Conservation (phyloP, 1,140 invertebrate species). For the silkworm (Bombyx mori) region DNA sequence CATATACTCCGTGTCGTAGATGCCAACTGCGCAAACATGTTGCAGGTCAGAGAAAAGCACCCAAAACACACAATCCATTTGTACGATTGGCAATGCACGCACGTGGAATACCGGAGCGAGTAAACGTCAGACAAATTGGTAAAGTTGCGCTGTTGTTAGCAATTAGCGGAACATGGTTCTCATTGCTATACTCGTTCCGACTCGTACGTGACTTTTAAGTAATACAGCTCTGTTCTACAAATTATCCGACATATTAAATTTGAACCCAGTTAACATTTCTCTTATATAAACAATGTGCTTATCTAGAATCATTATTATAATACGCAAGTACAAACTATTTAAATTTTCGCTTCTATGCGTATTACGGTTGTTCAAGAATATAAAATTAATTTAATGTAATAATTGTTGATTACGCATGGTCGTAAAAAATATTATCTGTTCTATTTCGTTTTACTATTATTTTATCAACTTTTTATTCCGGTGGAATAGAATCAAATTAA, state of each 20-base stretch:
- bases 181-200: background rate
- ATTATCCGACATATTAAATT: slow-evolving; percentile 3
- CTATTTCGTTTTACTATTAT: no score
- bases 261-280: background rate
- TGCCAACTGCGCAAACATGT: slow-evolving; percentile 15
- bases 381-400: no score
- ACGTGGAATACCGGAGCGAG: slow-evolving; percentile 7
- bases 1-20: background rate
- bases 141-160: slow-evolving; percentile 14
- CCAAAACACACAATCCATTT: slow-evolving; percentile 5
- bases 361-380: no score
- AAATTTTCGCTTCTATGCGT: no score
- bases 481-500: no score
- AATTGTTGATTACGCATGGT: no score
- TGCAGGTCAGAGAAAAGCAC: slow-evolving; percentile 1
- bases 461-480: no score
- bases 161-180: slow-evolving; percentile 19
- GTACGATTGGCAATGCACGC: slow-evolving; percentile 3
- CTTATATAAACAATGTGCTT: background rate
- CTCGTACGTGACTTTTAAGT: slow-evolving; percentile 12
- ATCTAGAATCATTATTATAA: no score
- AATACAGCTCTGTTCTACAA: slow-evolving; percentile 12
- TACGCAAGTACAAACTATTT: no score
- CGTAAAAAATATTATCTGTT: no score
- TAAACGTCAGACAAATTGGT: slow-evolving; percentile 14